A percentile compares a stretch with the other conserved stretches of the same genome.
Conservation (phyloP, 2,888 invertebrate species). For the Machimus rusticus region DNA sequence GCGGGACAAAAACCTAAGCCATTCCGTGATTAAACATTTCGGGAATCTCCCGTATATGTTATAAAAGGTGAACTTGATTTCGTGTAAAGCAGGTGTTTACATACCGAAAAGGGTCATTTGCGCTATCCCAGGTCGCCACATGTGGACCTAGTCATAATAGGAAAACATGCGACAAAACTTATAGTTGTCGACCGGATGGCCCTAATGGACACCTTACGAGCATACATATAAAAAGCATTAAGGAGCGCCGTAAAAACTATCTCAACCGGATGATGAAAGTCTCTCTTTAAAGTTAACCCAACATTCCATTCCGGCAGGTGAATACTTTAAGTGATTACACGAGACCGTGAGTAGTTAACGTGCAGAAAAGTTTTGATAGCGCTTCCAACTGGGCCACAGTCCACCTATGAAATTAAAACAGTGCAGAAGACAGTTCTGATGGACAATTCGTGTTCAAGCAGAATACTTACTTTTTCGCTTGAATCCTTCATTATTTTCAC, state of each 20-base stretch:
- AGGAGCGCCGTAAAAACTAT: not conserved
- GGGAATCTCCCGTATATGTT: not conserved
- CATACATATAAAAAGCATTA: not conserved
- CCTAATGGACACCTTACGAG: not conserved
- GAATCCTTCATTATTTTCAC: not conserved
- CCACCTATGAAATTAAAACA: not conserved
- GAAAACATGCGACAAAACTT: slow-evolving; percentile 9
- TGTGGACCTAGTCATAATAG: slow-evolving; percentile 8
- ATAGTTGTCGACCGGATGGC: not conserved
- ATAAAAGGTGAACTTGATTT: slow-evolving; percentile 20
- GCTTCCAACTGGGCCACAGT: not conserved
- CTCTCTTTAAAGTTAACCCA: not conserved
- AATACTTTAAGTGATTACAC: not conserved
- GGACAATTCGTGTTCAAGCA: not conserved
- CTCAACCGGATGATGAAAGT: not conserved
- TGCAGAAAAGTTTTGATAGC: not conserved
- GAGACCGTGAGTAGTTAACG: not conserved
- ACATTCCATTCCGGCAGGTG: not conserved
- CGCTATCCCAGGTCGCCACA: not conserved
- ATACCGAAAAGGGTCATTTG: slow-evolving; percentile 26
- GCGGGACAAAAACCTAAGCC: slow-evolving; percentile 13
- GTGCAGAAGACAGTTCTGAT: not conserved
- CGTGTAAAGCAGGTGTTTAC: slow-evolving; percentile 33
- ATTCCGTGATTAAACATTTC: slow-evolving; percentile 23
- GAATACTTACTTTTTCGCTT: not conserved